These are phyloP conservation scores for Pseudopodoces humilis DNA, from an alignment of 2,113 vertebrate species.

Conservation along the genomic window DNA sequence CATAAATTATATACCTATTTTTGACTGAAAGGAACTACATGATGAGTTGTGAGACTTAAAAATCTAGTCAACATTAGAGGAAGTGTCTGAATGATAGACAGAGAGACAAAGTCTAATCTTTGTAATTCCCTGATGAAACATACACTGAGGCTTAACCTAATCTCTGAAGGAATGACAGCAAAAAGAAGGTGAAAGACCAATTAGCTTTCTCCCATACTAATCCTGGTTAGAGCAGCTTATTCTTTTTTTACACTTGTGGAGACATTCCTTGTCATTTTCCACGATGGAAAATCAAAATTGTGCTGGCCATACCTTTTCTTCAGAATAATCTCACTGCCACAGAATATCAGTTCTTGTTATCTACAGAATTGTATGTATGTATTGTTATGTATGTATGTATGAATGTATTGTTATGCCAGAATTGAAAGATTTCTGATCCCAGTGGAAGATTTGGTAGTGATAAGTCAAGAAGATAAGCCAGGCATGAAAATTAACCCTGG, in stretches of 20 bases:
- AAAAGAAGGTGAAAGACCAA: slow-evolving; percentile 76
- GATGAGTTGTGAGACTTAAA: slow-evolving; percentile 68
- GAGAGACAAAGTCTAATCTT: slow-evolving; percentile 67
- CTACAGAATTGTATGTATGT: no score
- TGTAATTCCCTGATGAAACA: slow-evolving; percentile 67
- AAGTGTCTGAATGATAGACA: slow-evolving; percentile 62
- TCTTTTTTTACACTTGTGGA: not conserved
- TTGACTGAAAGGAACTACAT: slow-evolving; percentile 59
- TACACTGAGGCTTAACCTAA: slow-evolving; percentile 73
- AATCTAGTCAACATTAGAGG: slow-evolving; percentile 56
- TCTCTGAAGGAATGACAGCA: slow-evolving; percentile 68
- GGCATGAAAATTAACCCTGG: slow-evolving; percentile 1
- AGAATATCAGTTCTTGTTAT: not conserved
- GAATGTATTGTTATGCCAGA: no score
- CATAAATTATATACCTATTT: slow-evolving; percentile 62
- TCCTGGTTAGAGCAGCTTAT: slow-evolving; percentile 51
- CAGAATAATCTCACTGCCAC: not conserved
- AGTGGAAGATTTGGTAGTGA: not conserved
- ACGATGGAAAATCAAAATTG: not conserved
- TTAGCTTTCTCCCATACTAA: slow-evolving; percentile 67
- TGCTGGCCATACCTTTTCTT: not conserved
- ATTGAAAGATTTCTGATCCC: slow-evolving; percentile 7
- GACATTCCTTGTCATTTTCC: not conserved
- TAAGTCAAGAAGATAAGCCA: not conserved
- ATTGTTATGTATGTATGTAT: no score